Evolutionary conservation across 2,797 vertebrate species (phyloP).

Genomic region (Leucoraja ocellata): DNA sequence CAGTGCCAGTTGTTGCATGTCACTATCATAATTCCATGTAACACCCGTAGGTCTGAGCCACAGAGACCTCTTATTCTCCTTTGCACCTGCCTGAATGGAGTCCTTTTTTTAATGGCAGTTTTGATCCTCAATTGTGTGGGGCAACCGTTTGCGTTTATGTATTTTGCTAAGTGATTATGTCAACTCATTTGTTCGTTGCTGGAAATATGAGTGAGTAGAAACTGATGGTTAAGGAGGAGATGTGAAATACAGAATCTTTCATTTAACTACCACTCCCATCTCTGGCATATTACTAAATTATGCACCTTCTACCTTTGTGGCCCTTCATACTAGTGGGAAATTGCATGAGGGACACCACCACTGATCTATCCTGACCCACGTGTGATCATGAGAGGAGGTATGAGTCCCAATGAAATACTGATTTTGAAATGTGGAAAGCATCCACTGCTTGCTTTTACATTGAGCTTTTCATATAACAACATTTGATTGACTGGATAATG

Average conservation of each 20-base stretch:
- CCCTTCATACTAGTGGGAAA: neutral
- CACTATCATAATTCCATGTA: neutral
- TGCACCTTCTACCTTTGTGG: neutral
- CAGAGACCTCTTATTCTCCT: neutral
- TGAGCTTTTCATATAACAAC: neutral
- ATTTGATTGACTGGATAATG: neutral
- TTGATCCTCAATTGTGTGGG: neutral
- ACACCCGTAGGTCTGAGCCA: neutral
- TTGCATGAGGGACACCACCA: neutral
- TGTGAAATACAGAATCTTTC: neutral
- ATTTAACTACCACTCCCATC: neutral
- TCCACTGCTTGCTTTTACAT: neutral
- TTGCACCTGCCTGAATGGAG: neutral
- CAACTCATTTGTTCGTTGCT: neutral
- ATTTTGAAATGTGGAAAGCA: neutral
- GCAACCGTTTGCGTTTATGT: neutral
- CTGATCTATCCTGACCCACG: neutral
- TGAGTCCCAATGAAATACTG: neutral
- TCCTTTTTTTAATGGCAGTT: neutral
- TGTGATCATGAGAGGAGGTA: neutral
- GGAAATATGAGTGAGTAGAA: neutral
- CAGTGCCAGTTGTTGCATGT: neutral
- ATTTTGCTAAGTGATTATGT: neutral
- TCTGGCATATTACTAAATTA: neutral
- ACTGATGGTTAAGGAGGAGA: neutral